Percentiles rank a stretch among this genome's conserved stretches.
Evolutionary conservation across 2,797 vertebrate genomes (phyloP).

Genomic region (Sardinella longiceps): DNA sequence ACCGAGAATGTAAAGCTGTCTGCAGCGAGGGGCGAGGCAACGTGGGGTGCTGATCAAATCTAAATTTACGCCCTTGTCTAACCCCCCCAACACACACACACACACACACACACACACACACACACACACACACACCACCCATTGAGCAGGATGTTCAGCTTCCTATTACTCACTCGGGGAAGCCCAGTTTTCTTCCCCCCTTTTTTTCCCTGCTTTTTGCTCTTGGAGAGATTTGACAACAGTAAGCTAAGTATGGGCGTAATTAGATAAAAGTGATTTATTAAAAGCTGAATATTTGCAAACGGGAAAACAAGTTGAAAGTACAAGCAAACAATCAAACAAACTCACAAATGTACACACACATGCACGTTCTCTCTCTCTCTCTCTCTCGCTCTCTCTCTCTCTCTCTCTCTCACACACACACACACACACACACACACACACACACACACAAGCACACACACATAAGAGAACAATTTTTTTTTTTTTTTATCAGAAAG

Average conservation of each 20-base stretch:
- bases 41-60: conserved; percentile 57
- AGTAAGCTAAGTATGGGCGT: not conserved
- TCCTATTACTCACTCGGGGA: conserved; percentile 24
- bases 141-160: conserved; percentile 49
- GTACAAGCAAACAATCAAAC: conserved; percentile 39
- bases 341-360: not conserved
- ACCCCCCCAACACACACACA: not conserved
- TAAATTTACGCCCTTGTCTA: conserved; percentile 55
- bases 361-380: too few relatives aligned
- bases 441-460: not conserved
- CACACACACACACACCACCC: not conserved
- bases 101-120: not conserved
- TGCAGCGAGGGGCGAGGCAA: conserved; percentile 34
- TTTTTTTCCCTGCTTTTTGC: not conserved
- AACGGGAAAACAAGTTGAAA: conserved; percentile 31
- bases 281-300: not conserved
- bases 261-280: conserved; percentile 5
- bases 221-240: not conserved
- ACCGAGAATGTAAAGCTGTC: conserved; percentile 36
- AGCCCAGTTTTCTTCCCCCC: not conserved
- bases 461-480: conserved; percentile 46
- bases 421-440: not conserved
- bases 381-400: too few relatives aligned
- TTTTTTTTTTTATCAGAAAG: conserved; percentile 59
- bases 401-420: too few relatives aligned